Conservation (phyloP, 2,113 vertebrate genomes). For the Labeo rohita region DNA sequence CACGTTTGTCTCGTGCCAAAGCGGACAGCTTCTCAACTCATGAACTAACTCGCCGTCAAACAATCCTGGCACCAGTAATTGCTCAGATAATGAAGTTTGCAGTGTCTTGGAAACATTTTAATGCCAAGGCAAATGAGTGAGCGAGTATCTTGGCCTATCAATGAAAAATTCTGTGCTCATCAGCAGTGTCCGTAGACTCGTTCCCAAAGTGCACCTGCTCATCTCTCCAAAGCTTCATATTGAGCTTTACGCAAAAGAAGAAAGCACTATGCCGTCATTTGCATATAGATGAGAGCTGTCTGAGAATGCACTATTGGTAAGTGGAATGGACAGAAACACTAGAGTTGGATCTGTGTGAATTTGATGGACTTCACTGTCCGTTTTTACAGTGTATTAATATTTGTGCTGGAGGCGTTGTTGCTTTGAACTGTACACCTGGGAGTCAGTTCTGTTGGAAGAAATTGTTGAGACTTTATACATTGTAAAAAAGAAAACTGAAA, state of each 20-base stretch:
- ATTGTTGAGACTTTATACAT: no score
- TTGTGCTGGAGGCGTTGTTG: not conserved
- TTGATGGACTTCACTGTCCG: not conserved
- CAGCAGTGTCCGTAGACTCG: slow-evolving; percentile 10
- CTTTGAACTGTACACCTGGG: not conserved
- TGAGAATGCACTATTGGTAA: slow-evolving; percentile 40
- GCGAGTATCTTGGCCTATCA: not conserved
- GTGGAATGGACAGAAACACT: slow-evolving; percentile 45
- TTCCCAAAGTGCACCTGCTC: slow-evolving; percentile 37
- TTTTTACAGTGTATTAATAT: slow-evolving; percentile 28
- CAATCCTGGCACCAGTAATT: slow-evolving; percentile 37
- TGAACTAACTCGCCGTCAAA: slow-evolving; percentile 2
- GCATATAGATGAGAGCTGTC: slow-evolving; percentile 58
- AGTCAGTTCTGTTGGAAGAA: not conserved
- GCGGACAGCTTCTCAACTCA: not conserved
- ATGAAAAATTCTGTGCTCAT: not conserved
- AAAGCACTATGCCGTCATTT: slow-evolving; percentile 43
- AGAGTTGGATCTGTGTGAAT: not conserved
- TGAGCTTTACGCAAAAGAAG: slow-evolving; percentile 15
- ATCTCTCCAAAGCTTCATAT: slow-evolving; percentile 40
- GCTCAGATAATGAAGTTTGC: slow-evolving; percentile 32
- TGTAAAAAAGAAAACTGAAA: no score
- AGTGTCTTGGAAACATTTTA: slow-evolving; percentile 16
- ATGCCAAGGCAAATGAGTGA: slow-evolving; percentile 23
- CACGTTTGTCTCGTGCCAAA: not conserved